Conservation (phyloP, 1,140 invertebrate genomes). For the Anadara kagoshimensis region DNA sequence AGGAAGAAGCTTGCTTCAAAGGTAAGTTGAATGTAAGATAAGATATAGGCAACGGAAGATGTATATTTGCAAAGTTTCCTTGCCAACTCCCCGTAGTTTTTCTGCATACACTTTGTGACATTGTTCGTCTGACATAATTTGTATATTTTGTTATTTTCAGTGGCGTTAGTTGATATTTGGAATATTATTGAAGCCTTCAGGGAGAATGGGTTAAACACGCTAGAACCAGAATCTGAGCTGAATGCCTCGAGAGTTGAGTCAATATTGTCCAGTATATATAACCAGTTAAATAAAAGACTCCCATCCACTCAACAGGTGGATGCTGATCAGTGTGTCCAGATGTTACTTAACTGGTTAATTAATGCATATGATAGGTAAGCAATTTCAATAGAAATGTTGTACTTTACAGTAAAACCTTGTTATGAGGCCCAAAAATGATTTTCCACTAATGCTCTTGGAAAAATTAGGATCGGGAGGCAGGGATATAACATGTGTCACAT, state of each 20-base stretch:
- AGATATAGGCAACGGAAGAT: no score
- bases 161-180: conserved; percentile 98
- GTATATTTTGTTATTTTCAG: conserved; percentile 77
- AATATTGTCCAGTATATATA: conserved; percentile 91
- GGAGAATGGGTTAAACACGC: conserved; percentile 95
- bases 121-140: no score
- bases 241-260: conserved; percentile 93
- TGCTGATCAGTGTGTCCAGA: conserved; percentile 89
- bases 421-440: no score
- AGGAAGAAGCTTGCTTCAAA: no score
- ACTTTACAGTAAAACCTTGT: no score
- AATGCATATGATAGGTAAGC: conserved; percentile 93
- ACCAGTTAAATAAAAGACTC: conserved; percentile 96
- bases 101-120: no score
- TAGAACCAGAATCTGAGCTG: conserved; percentile 92
- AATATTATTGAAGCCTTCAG: conserved; percentile 99
- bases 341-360: conserved; percentile 95
- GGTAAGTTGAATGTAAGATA: no score
- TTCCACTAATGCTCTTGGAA: no score
- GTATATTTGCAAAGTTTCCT: no score
- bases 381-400: not conserved
- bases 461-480: no score
- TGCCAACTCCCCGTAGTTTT: no score
- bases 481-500: no score
- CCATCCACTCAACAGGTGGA: conserved; percentile 94